These are phyloP conservation scores for Heliconius himera DNA, from an alignment of 1,140 invertebrate genomes.

Conservation along the genomic window DNA sequence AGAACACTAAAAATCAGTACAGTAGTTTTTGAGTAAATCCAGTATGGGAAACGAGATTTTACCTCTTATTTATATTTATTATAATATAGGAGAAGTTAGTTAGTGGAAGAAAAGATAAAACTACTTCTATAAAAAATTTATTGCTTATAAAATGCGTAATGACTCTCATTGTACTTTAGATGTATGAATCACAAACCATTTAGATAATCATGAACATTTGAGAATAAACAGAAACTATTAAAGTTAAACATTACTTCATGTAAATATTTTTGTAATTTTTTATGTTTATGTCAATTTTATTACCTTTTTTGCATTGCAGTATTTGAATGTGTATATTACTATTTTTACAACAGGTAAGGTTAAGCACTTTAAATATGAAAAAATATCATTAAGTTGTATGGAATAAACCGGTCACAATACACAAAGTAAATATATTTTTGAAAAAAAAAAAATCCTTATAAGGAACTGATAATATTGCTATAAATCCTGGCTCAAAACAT, in stretches of 20 bases:
- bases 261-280: neutral
- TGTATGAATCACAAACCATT: constrained; percentile 9
- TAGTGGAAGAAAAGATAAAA: neutral
- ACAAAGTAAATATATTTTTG: no score
- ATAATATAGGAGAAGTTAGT: neutral
- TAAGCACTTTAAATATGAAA: no score
- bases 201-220: neutral
- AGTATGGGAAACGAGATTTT: no score
- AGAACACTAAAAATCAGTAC: no score
- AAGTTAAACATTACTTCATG: neutral
- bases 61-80: no score
- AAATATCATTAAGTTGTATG: no score
- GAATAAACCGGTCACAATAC: no score
- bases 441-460: no score
- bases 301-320: neutral
- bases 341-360: no score
- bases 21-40: no score
- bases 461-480: no score
- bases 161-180: constrained; percentile 14
- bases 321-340: neutral
- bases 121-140: constrained; percentile 4
- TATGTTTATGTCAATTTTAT: neutral
- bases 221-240: neutral
- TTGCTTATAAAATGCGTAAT: constrained; percentile 15
- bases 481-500: no score